A percentile compares a stretch with the other conserved stretches of the same genome.
These are phyloP conservation scores for Cydia fagiglandana DNA, from an alignment of 1,140 invertebrate genomes.

Conservation along the genomic window DNA sequence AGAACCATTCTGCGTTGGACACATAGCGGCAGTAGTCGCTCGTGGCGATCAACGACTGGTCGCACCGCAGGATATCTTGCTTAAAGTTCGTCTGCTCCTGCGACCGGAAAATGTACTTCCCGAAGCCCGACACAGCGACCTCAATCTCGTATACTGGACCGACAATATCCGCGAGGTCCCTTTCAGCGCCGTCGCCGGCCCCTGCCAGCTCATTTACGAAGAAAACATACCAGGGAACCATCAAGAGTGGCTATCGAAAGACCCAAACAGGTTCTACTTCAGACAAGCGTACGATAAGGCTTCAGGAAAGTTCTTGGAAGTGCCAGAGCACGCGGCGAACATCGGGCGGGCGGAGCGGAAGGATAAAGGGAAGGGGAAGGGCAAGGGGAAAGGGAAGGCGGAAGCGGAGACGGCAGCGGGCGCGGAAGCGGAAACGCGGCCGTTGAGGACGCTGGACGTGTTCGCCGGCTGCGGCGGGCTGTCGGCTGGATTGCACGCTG, in stretches of 20 bases:
- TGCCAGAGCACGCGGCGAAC: constrained; percentile 80
- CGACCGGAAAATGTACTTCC: constrained; percentile 87
- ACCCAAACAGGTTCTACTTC: constrained; percentile 89
- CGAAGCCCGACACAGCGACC: constrained; percentile 84
- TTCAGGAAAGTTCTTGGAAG: constrained; percentile 81
- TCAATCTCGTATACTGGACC: constrained; percentile 89
- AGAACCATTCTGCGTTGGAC: constrained; percentile 87
- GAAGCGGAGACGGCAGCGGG: constrained; percentile 58
- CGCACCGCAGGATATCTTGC: constrained; percentile 81
- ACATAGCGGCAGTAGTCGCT: constrained; percentile 82
- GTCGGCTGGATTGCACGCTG: constrained; percentile 86
- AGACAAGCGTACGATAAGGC: constrained; percentile 83
- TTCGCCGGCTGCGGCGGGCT: constrained; percentile 94
- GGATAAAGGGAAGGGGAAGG: constrained; percentile 86
- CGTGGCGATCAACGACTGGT: constrained; percentile 76
- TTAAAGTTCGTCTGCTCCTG: constrained; percentile 86
- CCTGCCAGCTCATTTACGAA: constrained; percentile 64
- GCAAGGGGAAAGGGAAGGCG: constrained; percentile 73
- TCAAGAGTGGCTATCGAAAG: constrained; percentile 82
- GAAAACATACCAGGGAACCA: constrained; percentile 72
- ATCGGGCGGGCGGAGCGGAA: constrained; percentile 82
- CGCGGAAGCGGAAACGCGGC: constrained; percentile 66
- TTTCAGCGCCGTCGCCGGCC: constrained; percentile 67
- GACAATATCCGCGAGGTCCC: constrained; percentile 83
- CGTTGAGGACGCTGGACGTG: constrained; percentile 87